Conservation (phyloP, 2,113 vertebrate species). For the Cinclus mexicanus region DNA sequence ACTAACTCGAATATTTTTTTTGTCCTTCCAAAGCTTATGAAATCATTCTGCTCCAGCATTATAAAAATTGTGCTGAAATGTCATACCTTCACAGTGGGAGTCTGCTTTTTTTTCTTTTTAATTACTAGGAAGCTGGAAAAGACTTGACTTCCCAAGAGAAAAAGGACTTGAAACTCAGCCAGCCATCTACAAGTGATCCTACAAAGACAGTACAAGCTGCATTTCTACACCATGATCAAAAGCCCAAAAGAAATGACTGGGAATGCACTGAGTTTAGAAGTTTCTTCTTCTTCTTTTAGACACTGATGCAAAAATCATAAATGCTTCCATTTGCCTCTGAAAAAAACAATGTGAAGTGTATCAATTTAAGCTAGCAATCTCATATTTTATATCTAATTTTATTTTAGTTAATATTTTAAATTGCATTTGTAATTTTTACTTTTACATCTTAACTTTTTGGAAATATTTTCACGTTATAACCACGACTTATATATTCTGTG, state of each 20-base stretch:
- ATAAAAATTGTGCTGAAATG: background rate
- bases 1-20: background rate
- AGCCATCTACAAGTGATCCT: conserved; percentile 22
- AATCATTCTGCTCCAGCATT: background rate
- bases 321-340: background rate
- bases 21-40: background rate
- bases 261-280: background rate
- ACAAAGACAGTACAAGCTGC: background rate
- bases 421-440: background rate
- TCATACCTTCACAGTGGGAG: background rate
- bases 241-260: background rate
- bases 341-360: background rate
- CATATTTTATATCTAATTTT: background rate
- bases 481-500: background rate
- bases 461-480: background rate
- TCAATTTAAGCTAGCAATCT: background rate
- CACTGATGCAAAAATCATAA: background rate
- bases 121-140: conserved; percentile 41
- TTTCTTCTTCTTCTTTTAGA: background rate
- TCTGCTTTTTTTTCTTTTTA: background rate
- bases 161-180: conserved; percentile 45
- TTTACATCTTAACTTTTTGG: background rate
- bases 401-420: background rate
- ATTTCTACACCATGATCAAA: conserved; percentile 23
- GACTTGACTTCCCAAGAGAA: conserved; percentile 27